These are phyloP conservation scores for Trachemys scripta DNA, from an alignment of 2,113 vertebrate species.

Conservation along the genomic window DNA sequence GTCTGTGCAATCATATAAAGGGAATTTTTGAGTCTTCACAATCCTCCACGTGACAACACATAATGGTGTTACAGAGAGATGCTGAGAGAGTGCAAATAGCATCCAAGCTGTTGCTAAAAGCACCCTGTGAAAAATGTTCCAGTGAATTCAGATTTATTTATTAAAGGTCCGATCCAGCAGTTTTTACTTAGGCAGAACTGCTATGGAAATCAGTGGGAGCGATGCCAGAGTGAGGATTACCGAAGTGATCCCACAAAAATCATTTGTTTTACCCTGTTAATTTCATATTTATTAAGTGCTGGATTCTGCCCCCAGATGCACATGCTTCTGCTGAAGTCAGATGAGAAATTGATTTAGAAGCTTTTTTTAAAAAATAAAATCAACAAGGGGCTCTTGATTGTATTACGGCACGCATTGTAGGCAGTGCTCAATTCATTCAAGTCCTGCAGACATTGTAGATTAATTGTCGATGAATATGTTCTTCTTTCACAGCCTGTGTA, in stretches of 20 bases:
- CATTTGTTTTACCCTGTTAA: slow-evolving; percentile 24
- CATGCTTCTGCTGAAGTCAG: slow-evolving; percentile 37
- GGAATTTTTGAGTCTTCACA: slow-evolving; percentile 36
- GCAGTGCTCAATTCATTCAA: slow-evolving; percentile 36
- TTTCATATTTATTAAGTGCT: slow-evolving; percentile 42
- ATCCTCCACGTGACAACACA: slow-evolving; percentile 56
- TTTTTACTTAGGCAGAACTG: slow-evolving; percentile 34
- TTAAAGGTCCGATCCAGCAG: slow-evolving; percentile 38
- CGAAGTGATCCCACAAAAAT: slow-evolving; percentile 14
- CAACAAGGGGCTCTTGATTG: slow-evolving; percentile 8
- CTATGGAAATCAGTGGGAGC: not conserved
- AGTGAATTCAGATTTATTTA: slow-evolving; percentile 52
- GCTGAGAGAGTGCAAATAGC: slow-evolving; percentile 63
- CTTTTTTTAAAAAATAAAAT: slow-evolving; percentile 46
- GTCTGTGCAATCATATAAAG: slow-evolving; percentile 44
- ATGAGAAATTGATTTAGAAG: slow-evolving; percentile 24
- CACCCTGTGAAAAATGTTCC: slow-evolving; percentile 40
- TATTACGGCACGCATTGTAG: not conserved
- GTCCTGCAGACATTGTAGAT: slow-evolving; percentile 40
- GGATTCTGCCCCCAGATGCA: slow-evolving; percentile 48
- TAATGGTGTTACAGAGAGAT: slow-evolving; percentile 60
- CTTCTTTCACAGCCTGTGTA: slow-evolving; percentile 17
- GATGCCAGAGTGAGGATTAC: not conserved
- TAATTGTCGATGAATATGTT: slow-evolving; percentile 18
- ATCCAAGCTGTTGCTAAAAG: slow-evolving; percentile 73